Base-by-base conservation (phyloP, 2,113 vertebrate species). In the Psophia crepitans region DNA sequence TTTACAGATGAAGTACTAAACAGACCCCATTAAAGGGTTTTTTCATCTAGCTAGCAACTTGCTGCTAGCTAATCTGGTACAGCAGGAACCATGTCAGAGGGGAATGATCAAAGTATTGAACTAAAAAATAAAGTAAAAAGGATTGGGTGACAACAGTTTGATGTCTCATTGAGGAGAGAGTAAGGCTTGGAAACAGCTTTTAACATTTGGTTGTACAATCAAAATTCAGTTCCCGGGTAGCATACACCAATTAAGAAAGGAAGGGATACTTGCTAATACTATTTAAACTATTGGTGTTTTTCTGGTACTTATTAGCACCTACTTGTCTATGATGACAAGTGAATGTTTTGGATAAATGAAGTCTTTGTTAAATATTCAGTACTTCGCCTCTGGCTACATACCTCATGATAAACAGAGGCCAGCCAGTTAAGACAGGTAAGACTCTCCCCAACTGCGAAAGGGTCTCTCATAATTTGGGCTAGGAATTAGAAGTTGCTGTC, bases 71-170 rank as follows among this genome's bases (percentile, higher is more conserved):
- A 95, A 94, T 96, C 80, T 95, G 53, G 89, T 95, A 92, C 95
- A 96, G 94, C 93, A 93, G 95, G 90, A 96, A 84, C 65, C 73
- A 91, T 96, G 92, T 97, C 93, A 96, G 89, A 89, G 83, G 80
- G 76, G 80, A 95, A 96, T 93, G 95, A 97, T 97, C 96, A 97
- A 97, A 96, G 96, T 80, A 68, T 69, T 91, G 70, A 94, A 94
- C 89, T 91, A 53, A 91, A 95, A 96, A 96, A 83, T 89, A 94
- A 95, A 95, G 61, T 76, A 90, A 61, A 96, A 96, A 89, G 77
- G 77, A 96, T 85, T 80, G 93, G 87, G 96, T 96, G 94, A 96
- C 96, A 97, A 93, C 96, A 91, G 95, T 95, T 97, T 97, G 94
- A 96, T 93, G 96, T 83, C 84, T 97, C 64, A 95, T 13, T 91